These are phyloP conservation scores for Hyppa rectilinea DNA, from an alignment of 2,888 invertebrate genomes.

Conservation along the genomic window DNA sequence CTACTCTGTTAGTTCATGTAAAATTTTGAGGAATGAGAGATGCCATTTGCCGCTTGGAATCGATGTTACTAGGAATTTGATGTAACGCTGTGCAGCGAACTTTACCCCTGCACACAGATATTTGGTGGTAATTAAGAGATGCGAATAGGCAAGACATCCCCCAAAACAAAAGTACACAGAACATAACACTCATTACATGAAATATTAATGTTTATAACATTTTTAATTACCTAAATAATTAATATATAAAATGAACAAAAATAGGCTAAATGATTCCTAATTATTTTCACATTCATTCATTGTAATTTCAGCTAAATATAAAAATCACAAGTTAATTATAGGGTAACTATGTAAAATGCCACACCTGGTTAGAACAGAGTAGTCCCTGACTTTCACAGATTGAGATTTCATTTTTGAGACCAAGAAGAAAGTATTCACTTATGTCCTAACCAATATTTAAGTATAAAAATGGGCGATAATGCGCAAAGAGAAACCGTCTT, in stretches of 20 bases:
- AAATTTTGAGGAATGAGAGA: constrained; percentile 16
- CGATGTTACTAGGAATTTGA: neutral
- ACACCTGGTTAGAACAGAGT: constrained; percentile 63
- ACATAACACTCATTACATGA: constrained; percentile 34
- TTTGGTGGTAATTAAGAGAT: neutral
- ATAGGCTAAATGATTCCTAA: constrained; percentile 49
- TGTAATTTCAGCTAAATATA: constrained; percentile 61
- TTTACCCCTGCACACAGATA: neutral
- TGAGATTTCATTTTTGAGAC: constrained; percentile 68
- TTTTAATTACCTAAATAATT: constrained; percentile 40
- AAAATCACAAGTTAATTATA: constrained; percentile 50
- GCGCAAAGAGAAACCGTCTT: constrained; percentile 41
- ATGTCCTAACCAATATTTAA: constrained; percentile 59
- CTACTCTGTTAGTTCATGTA: constrained; percentile 64
- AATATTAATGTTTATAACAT: constrained; percentile 53
- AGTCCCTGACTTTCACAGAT: constrained; percentile 63
- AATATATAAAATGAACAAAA: constrained; percentile 49
- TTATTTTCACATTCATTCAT: constrained; percentile 58
- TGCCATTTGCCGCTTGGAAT: neutral
- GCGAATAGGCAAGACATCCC: constrained; percentile 6
- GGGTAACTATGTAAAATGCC: constrained; percentile 49
- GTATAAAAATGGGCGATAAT: constrained; percentile 60
- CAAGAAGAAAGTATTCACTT: constrained; percentile 65
- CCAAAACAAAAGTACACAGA: constrained; percentile 17
- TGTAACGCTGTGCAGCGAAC: neutral